Evolutionary conservation across 2,888 invertebrate species (phyloP).

Genomic region (Rotaria macrura): DNA sequence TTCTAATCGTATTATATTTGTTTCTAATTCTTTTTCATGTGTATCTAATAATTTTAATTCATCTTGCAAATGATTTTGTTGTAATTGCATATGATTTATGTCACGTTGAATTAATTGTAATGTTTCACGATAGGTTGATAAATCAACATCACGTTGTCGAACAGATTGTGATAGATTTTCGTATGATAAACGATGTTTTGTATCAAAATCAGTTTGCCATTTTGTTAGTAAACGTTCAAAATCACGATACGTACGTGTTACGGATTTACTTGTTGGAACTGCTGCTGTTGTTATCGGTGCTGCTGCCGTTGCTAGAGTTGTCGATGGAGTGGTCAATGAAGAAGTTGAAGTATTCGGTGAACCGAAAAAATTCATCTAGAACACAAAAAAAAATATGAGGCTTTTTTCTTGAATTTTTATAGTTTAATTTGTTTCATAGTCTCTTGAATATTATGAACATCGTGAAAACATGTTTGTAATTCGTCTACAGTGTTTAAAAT

Average conservation of each 20-base stretch:
- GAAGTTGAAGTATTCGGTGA: neutral
- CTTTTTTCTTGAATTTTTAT: neutral
- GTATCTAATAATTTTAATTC: slow-evolving; percentile 18
- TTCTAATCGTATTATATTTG: neutral
- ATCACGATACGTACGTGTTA: slow-evolving; percentile 11
- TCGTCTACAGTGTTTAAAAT: neutral
- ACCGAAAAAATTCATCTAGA: neutral
- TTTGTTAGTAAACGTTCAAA: slow-evolving; percentile 12
- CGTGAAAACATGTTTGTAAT: slow-evolving; percentile 12
- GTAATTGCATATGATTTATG: neutral
- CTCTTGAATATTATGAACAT: neutral
- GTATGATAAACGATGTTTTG: slow-evolving; percentile 12
- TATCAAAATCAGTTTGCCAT: slow-evolving; percentile 17
- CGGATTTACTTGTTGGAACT: neutral
- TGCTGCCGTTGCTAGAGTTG: neutral
- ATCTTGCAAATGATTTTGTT: slow-evolving; percentile 15
- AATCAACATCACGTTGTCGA: slow-evolving; percentile 8
- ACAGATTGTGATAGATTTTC: neutral
- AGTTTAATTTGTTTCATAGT: neutral
- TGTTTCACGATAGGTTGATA: slow-evolving; percentile 11
- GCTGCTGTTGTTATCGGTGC: neutral
- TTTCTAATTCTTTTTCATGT: slow-evolving; percentile 17
- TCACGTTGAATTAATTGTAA: slow-evolving; percentile 15
- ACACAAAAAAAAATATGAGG: neutral
- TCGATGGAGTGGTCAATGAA: neutral